Base-by-base conservation (phyloP, 2,113 vertebrate genomes). In the Chrysemys picta region DNA sequence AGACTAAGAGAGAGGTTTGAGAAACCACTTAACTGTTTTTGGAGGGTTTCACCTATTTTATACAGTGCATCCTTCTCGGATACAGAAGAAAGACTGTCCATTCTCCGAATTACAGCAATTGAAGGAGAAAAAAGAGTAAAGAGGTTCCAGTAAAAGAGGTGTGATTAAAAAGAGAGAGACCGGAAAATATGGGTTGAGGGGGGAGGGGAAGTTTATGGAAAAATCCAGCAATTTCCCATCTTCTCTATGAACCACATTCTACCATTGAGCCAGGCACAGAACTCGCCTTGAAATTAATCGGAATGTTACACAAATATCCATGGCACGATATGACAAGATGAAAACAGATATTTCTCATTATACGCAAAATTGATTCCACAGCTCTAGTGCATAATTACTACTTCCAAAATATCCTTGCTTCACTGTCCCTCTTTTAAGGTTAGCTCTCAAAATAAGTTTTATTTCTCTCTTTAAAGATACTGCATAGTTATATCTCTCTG, bases 321-420 rank as follows among this genome's bases (percentile, higher is more conserved):
- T 62, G 87, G 52, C 82, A 94, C 87, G 69, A 90, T 96, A 81
- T 35, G 3, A 47, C 0, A 2, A 89, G 62, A 93, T 47, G 31
- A 87, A 95, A 93, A 53, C 16, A 88, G 72, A 49, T 94, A 83
- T 87, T 92, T 93, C 83, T 72, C 47, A 78, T 91, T 95, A 88
- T 96, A 94, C 87, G 57, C 72, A 85, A 88, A 94, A 96, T 78
- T 2, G 2, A 94, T 94, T 88, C 81, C 8, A 53, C 50, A 53
- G 4, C 12, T 78, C 24, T 27, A 13, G 24, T 94, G 62, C 87
- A 56, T 95, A 96, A 93, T 95, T 94, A 84, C 50, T 94, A 89
- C 75, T 89, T 27, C 54, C 31, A 78, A 16, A 2, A 1, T 95
- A 94, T 95, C 81, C 65, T 75, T 95, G 45, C 75, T 92, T 95